Evolutionary conservation across 2,888 invertebrate genomes (phyloP).

Genomic region (Melangyna quadrimaculata): DNA sequence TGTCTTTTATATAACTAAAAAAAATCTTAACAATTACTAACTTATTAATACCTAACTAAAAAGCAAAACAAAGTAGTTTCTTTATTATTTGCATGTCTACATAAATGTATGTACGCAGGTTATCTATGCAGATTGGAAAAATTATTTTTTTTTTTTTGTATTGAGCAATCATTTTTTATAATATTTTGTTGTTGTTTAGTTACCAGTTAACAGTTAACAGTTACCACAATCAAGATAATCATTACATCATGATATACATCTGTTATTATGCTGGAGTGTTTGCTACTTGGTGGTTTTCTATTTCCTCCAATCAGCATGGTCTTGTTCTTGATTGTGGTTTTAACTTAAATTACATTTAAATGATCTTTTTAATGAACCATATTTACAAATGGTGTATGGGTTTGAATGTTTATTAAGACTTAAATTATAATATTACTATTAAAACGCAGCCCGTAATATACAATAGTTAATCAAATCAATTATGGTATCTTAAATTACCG

Average conservation of each 20-base stretch:
- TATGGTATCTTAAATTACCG: neutral
- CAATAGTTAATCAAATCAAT: neutral
- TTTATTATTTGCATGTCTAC: neutral
- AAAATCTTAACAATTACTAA: slow-evolving; percentile 22
- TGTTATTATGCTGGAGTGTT: neutral
- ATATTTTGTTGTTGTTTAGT: too few relatives aligned
- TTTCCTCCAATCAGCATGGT: neutral
- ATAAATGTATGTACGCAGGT: neutral
- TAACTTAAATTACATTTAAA: slow-evolving; percentile 10
- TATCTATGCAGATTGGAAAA: slow-evolving; percentile 29
- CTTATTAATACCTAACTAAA: slow-evolving; percentile 45
- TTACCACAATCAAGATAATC: neutral
- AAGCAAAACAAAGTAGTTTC: neutral
- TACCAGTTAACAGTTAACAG: too few relatives aligned
- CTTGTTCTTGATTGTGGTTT: neutral
- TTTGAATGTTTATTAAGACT: neutral
- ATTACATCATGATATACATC: neutral
- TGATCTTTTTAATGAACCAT: slow-evolving; percentile 43
- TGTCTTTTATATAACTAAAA: slow-evolving; percentile 47
- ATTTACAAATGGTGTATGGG: slow-evolving; percentile 48
- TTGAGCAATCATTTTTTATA: slow-evolving; percentile 38
- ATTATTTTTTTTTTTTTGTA: slow-evolving; percentile 24
- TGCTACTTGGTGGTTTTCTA: neutral
- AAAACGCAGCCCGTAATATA: neutral
- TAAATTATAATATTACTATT: neutral